These are phyloP conservation scores for Eulemur albifrons DNA, from an alignment of 2,797 vertebrate species.

Conservation along the genomic window DNA sequence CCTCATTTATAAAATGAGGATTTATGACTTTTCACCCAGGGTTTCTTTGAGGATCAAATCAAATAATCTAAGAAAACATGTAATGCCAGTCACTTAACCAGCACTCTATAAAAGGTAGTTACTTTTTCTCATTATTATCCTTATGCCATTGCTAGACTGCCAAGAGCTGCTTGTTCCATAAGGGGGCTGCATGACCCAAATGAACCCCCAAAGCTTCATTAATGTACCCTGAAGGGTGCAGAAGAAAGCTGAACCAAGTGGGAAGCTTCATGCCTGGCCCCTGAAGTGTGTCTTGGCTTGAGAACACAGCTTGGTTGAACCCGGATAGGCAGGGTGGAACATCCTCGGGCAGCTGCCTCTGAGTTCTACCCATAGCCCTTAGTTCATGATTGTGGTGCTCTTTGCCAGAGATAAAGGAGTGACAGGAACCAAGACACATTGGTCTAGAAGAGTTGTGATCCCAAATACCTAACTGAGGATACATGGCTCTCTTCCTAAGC, in stretches of 20 bases:
- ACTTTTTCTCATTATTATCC: not conserved
- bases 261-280: not conserved
- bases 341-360: not conserved
- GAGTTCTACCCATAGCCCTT: not conserved
- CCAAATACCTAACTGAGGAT: constrained; percentile 61
- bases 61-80: not conserved
- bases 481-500: constrained; percentile 65
- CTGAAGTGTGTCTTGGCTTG: not conserved
- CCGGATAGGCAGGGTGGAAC: not conserved
- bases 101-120: not conserved
- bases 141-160: not conserved
- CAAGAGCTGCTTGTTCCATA: not conserved
- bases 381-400: not conserved
- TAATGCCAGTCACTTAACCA: not conserved
- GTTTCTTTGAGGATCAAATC: not conserved
- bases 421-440: not conserved
- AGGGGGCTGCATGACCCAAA: not conserved
- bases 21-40: not conserved
- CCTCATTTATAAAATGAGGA: not conserved
- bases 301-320: not conserved
- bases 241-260: not conserved
- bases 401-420: not conserved
- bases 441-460: not conserved
- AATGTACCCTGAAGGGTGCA: not conserved
- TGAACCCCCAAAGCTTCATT: not conserved